Evolutionary conservation across 1,140 invertebrate genomes (phyloP).

Genomic region (Chelonus insularis): DNA sequence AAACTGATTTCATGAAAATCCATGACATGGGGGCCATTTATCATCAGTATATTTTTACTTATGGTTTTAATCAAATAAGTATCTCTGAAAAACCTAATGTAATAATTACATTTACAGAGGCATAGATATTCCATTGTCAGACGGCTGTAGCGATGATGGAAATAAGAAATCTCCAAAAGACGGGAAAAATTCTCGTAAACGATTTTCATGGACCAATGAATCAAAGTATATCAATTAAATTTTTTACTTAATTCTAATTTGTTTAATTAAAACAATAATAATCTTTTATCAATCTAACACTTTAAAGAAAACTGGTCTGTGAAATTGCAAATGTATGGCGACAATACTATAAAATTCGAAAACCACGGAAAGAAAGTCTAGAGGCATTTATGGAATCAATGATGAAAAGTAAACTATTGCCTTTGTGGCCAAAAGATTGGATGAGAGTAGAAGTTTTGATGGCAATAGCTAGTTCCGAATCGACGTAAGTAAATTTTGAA

Average conservation of each 20-base stretch:
- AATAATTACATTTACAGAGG: conserved; percentile 33
- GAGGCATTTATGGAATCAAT: conserved; percentile 62
- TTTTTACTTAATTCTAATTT: conserved; percentile 23
- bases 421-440: conserved; percentile 66
- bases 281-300: conserved; percentile 24
- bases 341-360: conserved; percentile 51
- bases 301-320: conserved; percentile 47
- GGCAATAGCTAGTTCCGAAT: conserved; percentile 44
- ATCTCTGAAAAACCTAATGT: no score
- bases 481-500: conserved; percentile 52
- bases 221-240: conserved; percentile 56
- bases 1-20: no score
- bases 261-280: conserved; percentile 7
- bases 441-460: conserved; percentile 52
- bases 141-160: conserved; percentile 50
- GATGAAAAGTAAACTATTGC: conserved; percentile 61
- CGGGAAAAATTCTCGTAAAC: conserved; percentile 60
- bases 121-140: conserved; percentile 44
- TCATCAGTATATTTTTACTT: no score
- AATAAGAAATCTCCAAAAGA: conserved; percentile 55
- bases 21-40: no score
- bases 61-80: no score
- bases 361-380: conserved; percentile 60
- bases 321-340: conserved; percentile 46
- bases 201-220: conserved; percentile 64